Evolutionary conservation across 2,888 invertebrate genomes (phyloP), one percentile per base, ranked within the genome.

Genomic region (Amphimallon solstitiale): DNA sequence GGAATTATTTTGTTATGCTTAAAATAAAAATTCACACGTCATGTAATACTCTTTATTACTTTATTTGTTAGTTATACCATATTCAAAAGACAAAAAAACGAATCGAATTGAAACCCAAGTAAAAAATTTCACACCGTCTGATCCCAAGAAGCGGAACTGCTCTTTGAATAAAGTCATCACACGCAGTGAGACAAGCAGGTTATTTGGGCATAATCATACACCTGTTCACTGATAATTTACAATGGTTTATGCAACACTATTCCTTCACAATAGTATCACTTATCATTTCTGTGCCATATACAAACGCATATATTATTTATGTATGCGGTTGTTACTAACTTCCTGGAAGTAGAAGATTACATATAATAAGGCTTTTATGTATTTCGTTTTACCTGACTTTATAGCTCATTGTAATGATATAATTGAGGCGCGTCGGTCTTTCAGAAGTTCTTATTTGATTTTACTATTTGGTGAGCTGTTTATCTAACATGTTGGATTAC

Each of bases 151-250:
- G 48, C 63, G 59, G 63, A 64, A 64, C 63, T 37, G 7, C 23
- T 14, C 43, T 29, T 49, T 37, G 59, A 54, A 60, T 65, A 61
- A 64, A 67, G 64, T 61, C 60, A 60, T 61, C 61, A 67, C 38
- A 40, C 43, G 3, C 34, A 43, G 56, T 43, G 23, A 29, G 40
- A 56, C 56, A 56, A 29, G 23, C 56, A 62, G 51, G 46, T 63
- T 59, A 69, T 67, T 67, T 65, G 35, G 60, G 37, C 46, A 49
- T 70, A 68, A 68, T 67, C 70, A 67, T 64, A 66, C 70, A 72
- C 72, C 72, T 72, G 72, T 67, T 51, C 45, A 67, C 68, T 67
- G 66, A 68, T 68, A 66, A 65, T 69, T 67, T 67, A 67, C 54
- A 66, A 68, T 61, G 35, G 51, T 29, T 34, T 52, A 43, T 61